phyloP scores from a whole-genome alignment of 30 jellyfish, hydroid and myxozoan genomes.

The Pseudorhiza aurosa region DNA sequence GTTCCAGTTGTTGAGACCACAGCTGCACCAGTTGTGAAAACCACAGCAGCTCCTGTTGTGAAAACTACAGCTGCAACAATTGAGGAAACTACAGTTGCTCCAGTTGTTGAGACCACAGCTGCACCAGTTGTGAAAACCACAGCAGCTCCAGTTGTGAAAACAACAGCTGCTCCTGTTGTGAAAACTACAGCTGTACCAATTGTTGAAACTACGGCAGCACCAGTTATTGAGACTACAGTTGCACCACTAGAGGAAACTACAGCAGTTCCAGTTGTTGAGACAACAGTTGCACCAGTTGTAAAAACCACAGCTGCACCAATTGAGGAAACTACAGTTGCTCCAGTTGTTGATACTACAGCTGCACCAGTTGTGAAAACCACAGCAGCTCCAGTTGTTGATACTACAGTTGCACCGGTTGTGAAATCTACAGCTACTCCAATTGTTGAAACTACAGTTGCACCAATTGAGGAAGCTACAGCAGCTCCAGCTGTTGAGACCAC shows the following conservation, averaged over 20 bases:
- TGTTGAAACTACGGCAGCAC: conserved; percentile 9
- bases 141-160: conserved; percentile 10
- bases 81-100: conserved; percentile 28
- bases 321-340: conserved; percentile 12
- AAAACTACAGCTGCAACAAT: conserved; percentile 39
- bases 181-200: conserved; percentile 32
- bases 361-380: conserved; percentile 21
- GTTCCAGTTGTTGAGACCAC: conserved; percentile 45
- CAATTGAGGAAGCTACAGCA: conserved; percentile 11
- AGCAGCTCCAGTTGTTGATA: conserved; percentile 30
- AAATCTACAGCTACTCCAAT: conserved; percentile 22
- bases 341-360: conserved; percentile 14
- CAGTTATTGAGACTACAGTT: conserved; percentile 13
- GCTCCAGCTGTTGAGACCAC: conserved; percentile 36
- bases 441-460: conserved; percentile 2
- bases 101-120: conserved; percentile 32
- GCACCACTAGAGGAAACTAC: neutral
- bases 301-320: conserved; percentile 36
- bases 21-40: conserved; percentile 33
- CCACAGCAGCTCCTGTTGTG: conserved; percentile 20
- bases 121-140: conserved; percentile 39
- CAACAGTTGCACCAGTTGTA: conserved; percentile 18
- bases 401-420: conserved; percentile 41
- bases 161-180: neutral
- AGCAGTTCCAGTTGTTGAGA: too few species aligned